Base-by-base conservation (phyloP, 2,888 invertebrate species). In the Drosophila neoperkinsi region DNA sequence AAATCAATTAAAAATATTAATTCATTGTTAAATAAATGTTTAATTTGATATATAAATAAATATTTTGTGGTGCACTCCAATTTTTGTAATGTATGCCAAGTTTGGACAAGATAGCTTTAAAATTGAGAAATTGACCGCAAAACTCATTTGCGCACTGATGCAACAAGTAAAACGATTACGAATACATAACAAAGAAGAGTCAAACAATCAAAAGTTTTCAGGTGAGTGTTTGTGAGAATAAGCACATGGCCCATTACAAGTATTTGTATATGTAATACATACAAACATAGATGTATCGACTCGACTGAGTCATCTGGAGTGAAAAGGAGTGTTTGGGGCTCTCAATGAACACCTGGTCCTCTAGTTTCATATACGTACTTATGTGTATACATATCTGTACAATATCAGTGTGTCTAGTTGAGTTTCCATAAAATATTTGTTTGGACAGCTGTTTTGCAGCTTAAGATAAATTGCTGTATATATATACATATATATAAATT, bases 291-390 rank as follows among this genome's bases (percentile, higher is more conserved):
- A 13, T 61, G 5, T 31, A 1, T 25, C 25, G 18, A 11, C 2
- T 9, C 18, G 49, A n/a, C 21, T 66, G 67, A 67, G 33, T 67
- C 67, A 67, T 34, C 7, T 55, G 33, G 57, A 50, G 30, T 49
- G 11, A 33, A 41, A 49, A 67, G 67, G 67, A 67, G 49, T 55
- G 49, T 55, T 61, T 33, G 38, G 30, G 13, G 31, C 38, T 3
- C 18, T 7, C 13, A 66, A 30, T 55, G 67, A 49, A 67, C 67
- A 67, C 67, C 67, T 67, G 67, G 67, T 21, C 38, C 33, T 56
- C 67, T 30, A 13, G 67, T 34, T 66, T 13, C 25, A 41, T 10
- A 31, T 38, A n/a, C 25, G 9, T 16, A 46, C 46, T 16, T 46
- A 16, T 6, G 16, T 5, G 3, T 18, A 36, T 3, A 46, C 3